Base-by-base conservation (phyloP, 2,797 vertebrate genomes). In the Hydrocynus forskahlii region DNA sequence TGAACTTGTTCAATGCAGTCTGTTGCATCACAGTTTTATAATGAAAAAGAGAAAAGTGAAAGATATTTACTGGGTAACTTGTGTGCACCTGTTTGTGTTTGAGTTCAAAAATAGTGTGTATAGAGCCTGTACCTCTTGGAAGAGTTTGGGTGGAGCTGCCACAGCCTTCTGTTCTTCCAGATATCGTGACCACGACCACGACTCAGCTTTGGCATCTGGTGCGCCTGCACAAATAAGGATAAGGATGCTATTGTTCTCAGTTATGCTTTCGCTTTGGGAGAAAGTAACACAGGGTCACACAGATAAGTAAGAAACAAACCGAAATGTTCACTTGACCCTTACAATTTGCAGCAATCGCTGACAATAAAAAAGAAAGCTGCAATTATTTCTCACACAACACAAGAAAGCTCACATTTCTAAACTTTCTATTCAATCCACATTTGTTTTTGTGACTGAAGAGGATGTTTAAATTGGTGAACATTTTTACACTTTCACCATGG, bases 131-230 rank as follows among this genome's bases (percentile, higher is more conserved):
- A 99, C 97, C 94, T 98, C 96, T 88, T 97, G 96, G 90, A 99
- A 99, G 90, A 99, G 95, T 90, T 95, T 94, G 89, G 91, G 90
- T 35, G 97, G 96, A 76, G 97, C 97, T 69, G 96, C 95, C 12
- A 94, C 73, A 83, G 95, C 94, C 92, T 97, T 98, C 92, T 94
- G 94, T 83, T 98, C 97, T 84, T 97, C 96, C 78, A 99, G 91
- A 91, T 98, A 99, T 82, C 91, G 94, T 74, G 93, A 86, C 98
- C 97, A 99, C 0, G 95, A 96, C 98, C 97, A 99, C 87, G 91
- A 90, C 89, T 97, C 96, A 79, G 94, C 95, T 92, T 96, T 96
- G 88, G 90, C 92, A 88, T 97, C 95, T 29, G 86, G 93, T 55
- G 93, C 91, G 82, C 89, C 96, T 96, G 91, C 81, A 90, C 63